Conservation (phyloP, 1,140 invertebrate species). For the Hycleus phaleratus region DNA sequence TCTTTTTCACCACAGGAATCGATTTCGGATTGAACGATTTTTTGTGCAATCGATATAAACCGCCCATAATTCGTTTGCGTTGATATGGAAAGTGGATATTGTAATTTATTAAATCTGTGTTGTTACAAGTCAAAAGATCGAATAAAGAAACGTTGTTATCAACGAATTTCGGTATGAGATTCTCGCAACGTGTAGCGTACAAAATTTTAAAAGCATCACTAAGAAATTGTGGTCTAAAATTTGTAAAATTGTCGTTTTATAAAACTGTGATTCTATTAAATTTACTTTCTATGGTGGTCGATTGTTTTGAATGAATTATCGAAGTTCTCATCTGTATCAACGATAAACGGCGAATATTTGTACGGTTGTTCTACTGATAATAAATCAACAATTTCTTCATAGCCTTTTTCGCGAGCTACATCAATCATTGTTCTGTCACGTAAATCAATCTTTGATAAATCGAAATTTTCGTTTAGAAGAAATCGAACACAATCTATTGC, state of each 20-base stretch:
- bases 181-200: constrained; percentile 34
- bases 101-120: constrained; percentile 36
- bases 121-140: constrained; percentile 41
- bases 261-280: neutral
- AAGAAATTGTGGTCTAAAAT: constrained; percentile 42
- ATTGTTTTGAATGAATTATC: neutral
- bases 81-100: constrained; percentile 41
- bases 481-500: constrained; percentile 39
- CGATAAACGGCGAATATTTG: neutral
- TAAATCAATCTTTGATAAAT: constrained; percentile 36
- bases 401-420: constrained; percentile 40
- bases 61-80: constrained; percentile 40
- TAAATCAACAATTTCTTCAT: constrained; percentile 39
- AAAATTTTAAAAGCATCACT: constrained; percentile 41
- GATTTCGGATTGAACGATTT: constrained; percentile 30
- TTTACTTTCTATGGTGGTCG: neutral
- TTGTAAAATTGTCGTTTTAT: neutral
- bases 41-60: constrained; percentile 40
- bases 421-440: constrained; percentile 41
- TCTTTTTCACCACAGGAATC: constrained; percentile 21
- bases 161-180: constrained; percentile 36
- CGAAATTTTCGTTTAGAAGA: constrained; percentile 39
- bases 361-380: constrained; percentile 31
- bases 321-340: neutral
- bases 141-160: constrained; percentile 38